phyloP scores from a whole-genome alignment of 2,113 vertebrate species.

The Archilochus colubris region DNA sequence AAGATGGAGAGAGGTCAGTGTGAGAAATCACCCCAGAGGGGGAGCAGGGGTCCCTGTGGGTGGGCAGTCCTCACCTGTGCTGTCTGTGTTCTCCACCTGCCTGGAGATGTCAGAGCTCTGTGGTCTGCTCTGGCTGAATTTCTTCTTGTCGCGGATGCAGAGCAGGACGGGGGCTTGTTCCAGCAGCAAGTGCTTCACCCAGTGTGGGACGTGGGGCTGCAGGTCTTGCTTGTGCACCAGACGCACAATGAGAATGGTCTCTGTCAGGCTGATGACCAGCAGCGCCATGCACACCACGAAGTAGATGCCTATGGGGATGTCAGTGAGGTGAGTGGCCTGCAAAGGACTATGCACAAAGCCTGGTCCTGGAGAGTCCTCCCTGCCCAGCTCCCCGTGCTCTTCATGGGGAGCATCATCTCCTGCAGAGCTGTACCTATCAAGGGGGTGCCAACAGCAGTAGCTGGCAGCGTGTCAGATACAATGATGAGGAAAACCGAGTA shows the following conservation, averaged over 20 bases:
- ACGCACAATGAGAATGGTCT: constrained; percentile 93
- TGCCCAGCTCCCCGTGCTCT: background rate
- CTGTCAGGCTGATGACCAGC: constrained; percentile 92
- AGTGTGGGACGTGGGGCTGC: constrained; percentile 87
- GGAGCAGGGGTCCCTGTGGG: background rate
- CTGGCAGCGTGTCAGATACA: constrained; percentile 91
- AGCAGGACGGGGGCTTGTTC: constrained; percentile 83
- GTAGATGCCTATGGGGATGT: constrained; percentile 83
- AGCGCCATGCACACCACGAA: constrained; percentile 98
- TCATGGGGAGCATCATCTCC: background rate
- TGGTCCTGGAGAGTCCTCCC: background rate
- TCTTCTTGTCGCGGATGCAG: constrained; percentile 81
- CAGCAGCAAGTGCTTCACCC: constrained; percentile 87
- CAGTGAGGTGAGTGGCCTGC: background rate
- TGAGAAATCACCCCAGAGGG: accelerated
- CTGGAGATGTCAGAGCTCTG: constrained; percentile 38
- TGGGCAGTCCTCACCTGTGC: constrained; percentile 67
- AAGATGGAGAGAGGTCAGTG: background rate
- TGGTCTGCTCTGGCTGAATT: constrained; percentile 65
- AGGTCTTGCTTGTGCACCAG: constrained; percentile 96
- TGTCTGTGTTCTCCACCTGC: constrained; percentile 41
- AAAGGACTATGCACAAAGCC: background rate
- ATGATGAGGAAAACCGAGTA: constrained; percentile 99
- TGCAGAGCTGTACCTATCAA: constrained; percentile 82
- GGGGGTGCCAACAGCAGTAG: constrained; percentile 92